Percentiles rank a stretch among this genome's conserved stretches.
Evolutionary conservation across 2,888 invertebrate genomes (phyloP).

Genomic region (Diarsia dahlii): DNA sequence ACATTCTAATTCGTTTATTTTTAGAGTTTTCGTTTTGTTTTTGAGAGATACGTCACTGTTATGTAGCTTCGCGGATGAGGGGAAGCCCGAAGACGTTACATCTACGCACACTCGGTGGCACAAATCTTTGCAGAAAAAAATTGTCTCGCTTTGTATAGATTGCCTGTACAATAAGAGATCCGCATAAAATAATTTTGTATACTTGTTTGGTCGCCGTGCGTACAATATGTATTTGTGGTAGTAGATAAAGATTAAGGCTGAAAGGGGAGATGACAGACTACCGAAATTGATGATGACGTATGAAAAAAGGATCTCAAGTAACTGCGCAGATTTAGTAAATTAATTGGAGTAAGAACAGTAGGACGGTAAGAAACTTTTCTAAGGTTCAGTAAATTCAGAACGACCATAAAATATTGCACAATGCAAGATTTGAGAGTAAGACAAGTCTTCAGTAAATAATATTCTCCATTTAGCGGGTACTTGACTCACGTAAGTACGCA

Average conservation of each 20-base stretch:
- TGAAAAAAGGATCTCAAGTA: background rate
- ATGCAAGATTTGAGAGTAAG: background rate
- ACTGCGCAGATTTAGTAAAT: background rate
- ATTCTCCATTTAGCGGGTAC: conserved; percentile 7
- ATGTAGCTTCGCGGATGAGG: background rate
- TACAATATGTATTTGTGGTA: background rate
- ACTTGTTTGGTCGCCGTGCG: no score
- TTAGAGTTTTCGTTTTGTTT: background rate
- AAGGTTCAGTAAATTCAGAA: background rate
- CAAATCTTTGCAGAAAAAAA: no score
- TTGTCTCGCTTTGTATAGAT: no score
- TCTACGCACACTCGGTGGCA: background rate
- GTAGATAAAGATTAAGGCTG: background rate
- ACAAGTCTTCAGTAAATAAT: conserved; percentile 13
- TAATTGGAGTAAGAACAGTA: background rate
- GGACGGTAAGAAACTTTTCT: background rate
- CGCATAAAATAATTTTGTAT: no score
- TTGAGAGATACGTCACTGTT: conserved; percentile 4
- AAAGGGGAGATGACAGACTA: no score
- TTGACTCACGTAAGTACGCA: conserved; percentile 15
- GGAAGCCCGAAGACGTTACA: background rate
- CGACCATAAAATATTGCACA: background rate
- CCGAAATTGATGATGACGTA: background rate
- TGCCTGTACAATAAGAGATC: no score
- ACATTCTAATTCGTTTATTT: conserved; percentile 30